Percentiles rank a stretch among this genome's conserved stretches.
phyloP scores from a whole-genome alignment of 2,888 invertebrate genomes.

The Aromia moschata region DNA sequence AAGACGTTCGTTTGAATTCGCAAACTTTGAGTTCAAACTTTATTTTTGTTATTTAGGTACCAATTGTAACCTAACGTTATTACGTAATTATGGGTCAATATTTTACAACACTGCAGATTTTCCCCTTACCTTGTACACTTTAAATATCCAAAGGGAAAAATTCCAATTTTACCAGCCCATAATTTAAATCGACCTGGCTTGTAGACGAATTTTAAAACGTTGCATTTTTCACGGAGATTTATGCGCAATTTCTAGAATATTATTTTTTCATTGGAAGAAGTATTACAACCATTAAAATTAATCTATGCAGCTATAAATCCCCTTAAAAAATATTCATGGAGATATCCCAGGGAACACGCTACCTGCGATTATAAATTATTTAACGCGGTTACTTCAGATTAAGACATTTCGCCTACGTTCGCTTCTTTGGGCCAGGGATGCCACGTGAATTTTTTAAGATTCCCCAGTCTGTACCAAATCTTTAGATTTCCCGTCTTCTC shows the following conservation, averaged over 20 bases:
- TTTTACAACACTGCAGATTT: no score
- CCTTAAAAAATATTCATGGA: conserved; percentile 41
- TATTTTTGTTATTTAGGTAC: no score
- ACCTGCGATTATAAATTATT: conserved; percentile 54
- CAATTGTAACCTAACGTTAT: no score
- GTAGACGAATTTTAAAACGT: background rate
- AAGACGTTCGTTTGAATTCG: no score
- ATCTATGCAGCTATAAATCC: conserved; percentile 47
- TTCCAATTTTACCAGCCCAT: no score
- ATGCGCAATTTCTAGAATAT: conserved; percentile 8
- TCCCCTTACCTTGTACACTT: no score
- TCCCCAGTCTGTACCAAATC: no score
- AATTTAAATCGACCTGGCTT: background rate
- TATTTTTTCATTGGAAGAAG: conserved; percentile 8
- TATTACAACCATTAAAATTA: conserved; percentile 43
- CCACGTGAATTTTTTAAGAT: no score
- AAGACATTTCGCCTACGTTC: conserved; percentile 45
- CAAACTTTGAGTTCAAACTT: no score
- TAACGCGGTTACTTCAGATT: conserved; percentile 53
- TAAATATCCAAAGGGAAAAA: no score
- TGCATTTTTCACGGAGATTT: background rate
- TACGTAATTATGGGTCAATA: no score
- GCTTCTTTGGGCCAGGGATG: conserved; percentile 1
- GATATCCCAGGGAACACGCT: conserved; percentile 45
- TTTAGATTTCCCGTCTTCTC: no score